Evolutionary conservation across 1,140 invertebrate species (phyloP), one percentile per base, ranked within the genome.

Genomic region (Gryllus bimaculatus): DNA sequence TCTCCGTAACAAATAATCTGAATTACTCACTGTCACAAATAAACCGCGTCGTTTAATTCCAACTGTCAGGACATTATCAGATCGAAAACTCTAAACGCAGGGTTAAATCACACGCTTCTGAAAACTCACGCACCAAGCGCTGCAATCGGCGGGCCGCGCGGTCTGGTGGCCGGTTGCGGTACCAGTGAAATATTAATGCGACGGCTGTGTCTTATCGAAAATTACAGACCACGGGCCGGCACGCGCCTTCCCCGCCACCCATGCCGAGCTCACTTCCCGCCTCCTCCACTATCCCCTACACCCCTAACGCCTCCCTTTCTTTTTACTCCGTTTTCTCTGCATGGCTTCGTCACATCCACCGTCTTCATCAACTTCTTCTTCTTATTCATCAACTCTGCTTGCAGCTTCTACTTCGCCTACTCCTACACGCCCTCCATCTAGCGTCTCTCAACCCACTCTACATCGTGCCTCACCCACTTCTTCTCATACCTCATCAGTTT

Each of bases 11-110:
- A 66, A 66, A 66, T 66, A 66, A 13, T 66, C 54, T 13, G 54
- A 66, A 66, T 66, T 66, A 66, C 54, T 66, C 54, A 66, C 54
- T 66, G 54, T 66, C 54, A 66, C 54, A 66, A 66, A 66, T 66
- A 66, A 66, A 66, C 54, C 54, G 54, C 54, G 18, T 18, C 54
- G 54, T 66, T 66, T 66, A 66, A 66, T 66, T 66, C 54, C 10
- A 18, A 66, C 54, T 66, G 54, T 66, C 54, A 66, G 10, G 54
- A 18, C 10, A 18, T 66, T 66, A 66, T 66, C 54, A 66, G 54
- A 66, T 66, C 54, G 54, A 66, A 39, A 39, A 66, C 54, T 66
- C 54, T 66, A 66, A 66, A 66, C 18, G 54, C 54, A 13, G 10
- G 18, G 54, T 66, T 10, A 66, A 66, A 66, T 66, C 54, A 66